Evolutionary conservation across 2,797 vertebrate species (phyloP).

Genomic region (Tokudaia muenninki): DNA sequence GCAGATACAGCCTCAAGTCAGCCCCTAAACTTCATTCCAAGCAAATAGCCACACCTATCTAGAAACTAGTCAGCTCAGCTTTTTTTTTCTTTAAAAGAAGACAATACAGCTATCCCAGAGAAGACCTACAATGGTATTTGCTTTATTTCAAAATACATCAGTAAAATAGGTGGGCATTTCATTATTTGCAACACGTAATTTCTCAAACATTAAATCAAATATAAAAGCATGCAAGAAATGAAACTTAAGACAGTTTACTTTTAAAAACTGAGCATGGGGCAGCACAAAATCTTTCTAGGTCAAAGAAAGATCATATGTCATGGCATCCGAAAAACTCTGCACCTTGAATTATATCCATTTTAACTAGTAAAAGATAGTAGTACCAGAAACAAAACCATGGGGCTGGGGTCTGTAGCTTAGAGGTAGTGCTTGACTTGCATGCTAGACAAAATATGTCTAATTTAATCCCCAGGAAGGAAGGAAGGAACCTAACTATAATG

Average conservation of each 20-base stretch:
- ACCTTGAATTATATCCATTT: neutral
- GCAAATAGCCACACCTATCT: neutral
- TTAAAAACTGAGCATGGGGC: neutral
- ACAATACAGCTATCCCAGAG: neutral
- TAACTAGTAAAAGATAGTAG: neutral
- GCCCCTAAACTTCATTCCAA: neutral
- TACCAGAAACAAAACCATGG: neutral
- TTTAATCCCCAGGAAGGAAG: neutral
- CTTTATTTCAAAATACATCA: constrained; percentile 35
- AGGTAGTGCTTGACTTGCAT: neutral
- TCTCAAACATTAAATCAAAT: constrained; percentile 19
- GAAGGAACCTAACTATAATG: neutral
- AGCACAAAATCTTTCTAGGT: neutral
- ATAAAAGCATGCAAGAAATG: neutral
- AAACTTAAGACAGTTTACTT: neutral
- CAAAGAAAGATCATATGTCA: neutral
- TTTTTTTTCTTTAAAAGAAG: neutral
- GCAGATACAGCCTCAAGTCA: constrained; percentile 62
- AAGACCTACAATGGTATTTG: neutral
- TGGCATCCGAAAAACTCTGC: neutral
- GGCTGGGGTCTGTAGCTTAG: neutral
- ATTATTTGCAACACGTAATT: neutral
- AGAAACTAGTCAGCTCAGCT: constrained; percentile 35
- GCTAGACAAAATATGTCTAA: neutral
- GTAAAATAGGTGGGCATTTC: neutral